Conservation (phyloP, 2,113 vertebrate genomes). For the Hiodon alosoides region DNA sequence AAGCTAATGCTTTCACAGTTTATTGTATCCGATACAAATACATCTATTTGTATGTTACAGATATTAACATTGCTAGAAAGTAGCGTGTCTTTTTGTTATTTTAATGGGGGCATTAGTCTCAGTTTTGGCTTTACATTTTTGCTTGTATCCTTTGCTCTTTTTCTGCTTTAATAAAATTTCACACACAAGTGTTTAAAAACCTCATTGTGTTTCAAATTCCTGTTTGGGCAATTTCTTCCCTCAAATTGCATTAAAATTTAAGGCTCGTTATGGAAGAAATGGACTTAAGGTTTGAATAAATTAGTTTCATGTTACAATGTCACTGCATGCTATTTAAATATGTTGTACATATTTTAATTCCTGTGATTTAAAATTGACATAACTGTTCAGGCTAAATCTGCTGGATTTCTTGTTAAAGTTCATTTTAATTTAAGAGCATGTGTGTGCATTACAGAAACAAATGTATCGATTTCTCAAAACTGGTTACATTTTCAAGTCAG, state of each 20-base stretch:
- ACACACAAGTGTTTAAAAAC: constrained; percentile 75
- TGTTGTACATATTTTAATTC: constrained; percentile 10
- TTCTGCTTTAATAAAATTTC: constrained; percentile 78
- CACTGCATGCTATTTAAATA: constrained; percentile 15
- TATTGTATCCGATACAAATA: constrained; percentile 65
- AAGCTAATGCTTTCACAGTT: constrained; percentile 70
- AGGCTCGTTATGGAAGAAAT: constrained; percentile 43
- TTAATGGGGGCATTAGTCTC: constrained; percentile 21
- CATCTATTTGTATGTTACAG: constrained; percentile 79
- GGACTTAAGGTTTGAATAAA: constrained; percentile 44
- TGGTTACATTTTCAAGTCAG: background rate
- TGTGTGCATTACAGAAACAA: background rate
- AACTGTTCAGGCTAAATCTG: constrained; percentile 7
- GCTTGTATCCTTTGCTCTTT: constrained; percentile 80
- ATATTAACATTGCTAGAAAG: constrained; percentile 70
- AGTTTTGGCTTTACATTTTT: constrained; percentile 65
- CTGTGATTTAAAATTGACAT: background rate
- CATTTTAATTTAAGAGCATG: background rate
- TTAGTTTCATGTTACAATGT: constrained; percentile 27
- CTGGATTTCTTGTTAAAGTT: background rate
- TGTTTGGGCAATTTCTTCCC: constrained; percentile 71
- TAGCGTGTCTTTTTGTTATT: constrained; percentile 37
- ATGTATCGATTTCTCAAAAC: too few species aligned
- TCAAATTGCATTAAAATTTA: constrained; percentile 78
- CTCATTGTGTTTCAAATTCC: constrained; percentile 77